Conservation (phyloP, 2,113 vertebrate genomes). For the Malurus alboscapulatus region DNA sequence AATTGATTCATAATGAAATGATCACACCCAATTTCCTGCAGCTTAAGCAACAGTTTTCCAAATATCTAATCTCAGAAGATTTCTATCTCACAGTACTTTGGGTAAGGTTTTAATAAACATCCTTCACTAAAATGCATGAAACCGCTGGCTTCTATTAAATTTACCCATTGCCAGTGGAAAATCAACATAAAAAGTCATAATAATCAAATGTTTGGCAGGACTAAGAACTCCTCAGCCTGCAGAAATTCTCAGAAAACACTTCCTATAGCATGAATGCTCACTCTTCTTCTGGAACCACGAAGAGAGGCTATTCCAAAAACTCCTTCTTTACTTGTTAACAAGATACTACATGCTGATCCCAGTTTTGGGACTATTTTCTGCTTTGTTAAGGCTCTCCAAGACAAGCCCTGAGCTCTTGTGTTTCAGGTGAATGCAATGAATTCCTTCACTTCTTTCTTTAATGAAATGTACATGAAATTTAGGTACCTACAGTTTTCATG, state of each 20-base stretch:
- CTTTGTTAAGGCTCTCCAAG: not conserved
- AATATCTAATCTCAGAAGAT: constrained; percentile 21
- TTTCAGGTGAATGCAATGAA: not conserved
- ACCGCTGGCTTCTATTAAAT: not conserved
- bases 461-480: not conserved
- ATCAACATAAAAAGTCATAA: not conserved
- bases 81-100: not conserved
- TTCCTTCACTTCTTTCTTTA: not conserved
- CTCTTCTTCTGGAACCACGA: not conserved
- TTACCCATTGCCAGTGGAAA: constrained; percentile 14
- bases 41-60: constrained; percentile 17
- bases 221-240: not conserved
- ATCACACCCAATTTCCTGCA: constrained; percentile 35
- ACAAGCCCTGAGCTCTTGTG: not conserved
- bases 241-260: constrained; percentile 35
- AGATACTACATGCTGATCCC: not conserved
- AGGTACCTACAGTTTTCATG: not conserved
- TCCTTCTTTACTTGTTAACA: not conserved
- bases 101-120: constrained; percentile 15
- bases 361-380: not conserved
- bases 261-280: not conserved
- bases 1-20: not conserved
- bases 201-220: not conserved
- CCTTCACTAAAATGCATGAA: not conserved
- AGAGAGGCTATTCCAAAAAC: not conserved